A percentile compares a stretch with the other conserved stretches of the same genome.
phyloP scores from a whole-genome alignment of 2,888 invertebrate species.

The Synergus laeviventris region DNA sequence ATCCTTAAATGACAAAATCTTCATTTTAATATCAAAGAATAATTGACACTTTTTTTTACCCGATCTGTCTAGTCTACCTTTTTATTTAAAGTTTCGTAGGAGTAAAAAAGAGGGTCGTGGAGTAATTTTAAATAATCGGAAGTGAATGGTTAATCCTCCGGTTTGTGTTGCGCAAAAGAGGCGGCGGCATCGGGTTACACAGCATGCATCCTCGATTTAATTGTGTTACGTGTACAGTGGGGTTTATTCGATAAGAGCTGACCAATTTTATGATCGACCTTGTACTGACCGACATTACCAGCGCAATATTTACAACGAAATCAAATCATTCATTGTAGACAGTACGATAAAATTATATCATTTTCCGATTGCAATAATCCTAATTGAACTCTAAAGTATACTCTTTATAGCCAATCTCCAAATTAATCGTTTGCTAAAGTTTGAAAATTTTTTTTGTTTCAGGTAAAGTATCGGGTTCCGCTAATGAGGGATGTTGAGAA shows the following conservation, averaged over 20 bases:
- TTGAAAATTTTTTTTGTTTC: neutral
- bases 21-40: too few relatives aligned
- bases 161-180: slow-evolving; percentile 61
- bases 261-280: slow-evolving; percentile 26
- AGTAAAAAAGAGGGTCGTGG: slow-evolving; percentile 42
- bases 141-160: slow-evolving; percentile 62
- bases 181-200: slow-evolving; percentile 42
- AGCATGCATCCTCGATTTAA: slow-evolving; percentile 41
- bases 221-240: slow-evolving; percentile 25
- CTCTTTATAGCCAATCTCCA: neutral
- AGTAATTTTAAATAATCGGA: slow-evolving; percentile 60
- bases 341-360: neutral
- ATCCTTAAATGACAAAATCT: too few relatives aligned
- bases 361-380: neutral
- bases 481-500: neutral
- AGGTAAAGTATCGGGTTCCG: neutral
- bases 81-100: slow-evolving; percentile 21
- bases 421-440: neutral
- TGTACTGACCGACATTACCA: neutral
- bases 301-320: neutral
- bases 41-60: too few relatives aligned
- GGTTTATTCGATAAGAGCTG: slow-evolving; percentile 13
- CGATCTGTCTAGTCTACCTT: too few relatives aligned
- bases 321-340: neutral
- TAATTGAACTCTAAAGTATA: too few relatives aligned